A percentile compares a stretch with the other conserved stretches of the same genome.
Conservation (phyloP, 2,113 vertebrate species). For the Macrotis lagotis region DNA sequence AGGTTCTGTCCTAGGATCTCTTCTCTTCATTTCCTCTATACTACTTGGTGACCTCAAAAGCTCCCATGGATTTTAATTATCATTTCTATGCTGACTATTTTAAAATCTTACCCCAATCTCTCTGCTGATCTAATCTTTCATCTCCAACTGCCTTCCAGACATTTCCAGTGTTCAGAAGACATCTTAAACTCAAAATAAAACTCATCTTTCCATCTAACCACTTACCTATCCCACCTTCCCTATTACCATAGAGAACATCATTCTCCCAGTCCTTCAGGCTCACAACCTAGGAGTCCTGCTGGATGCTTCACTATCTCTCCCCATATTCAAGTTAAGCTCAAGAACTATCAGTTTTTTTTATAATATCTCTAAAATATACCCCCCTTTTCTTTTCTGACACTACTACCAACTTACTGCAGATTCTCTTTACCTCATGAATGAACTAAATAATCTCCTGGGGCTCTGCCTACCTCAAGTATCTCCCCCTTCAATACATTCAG, state of each 20-base stretch:
- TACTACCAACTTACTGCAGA: not conserved
- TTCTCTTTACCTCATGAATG: not conserved
- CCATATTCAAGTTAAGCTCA: no score
- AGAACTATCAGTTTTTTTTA: no score
- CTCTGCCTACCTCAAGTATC: not conserved
- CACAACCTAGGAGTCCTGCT: no score
- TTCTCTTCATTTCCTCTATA: not conserved
- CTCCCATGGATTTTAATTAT: not conserved
- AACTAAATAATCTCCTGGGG: not conserved
- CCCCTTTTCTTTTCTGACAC: not conserved
- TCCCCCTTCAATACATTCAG: not conserved
- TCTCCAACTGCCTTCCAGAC: no score
- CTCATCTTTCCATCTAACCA: no score
- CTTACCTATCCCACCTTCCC: no score
- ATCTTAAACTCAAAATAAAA: no score
- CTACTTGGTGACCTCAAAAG: not conserved
- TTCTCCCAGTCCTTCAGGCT: no score
- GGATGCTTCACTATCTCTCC: no score
- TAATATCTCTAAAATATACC: not conserved
- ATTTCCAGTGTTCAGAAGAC: no score
- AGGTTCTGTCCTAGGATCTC: not conserved
- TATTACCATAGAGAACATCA: no score
- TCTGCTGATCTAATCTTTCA: no score
- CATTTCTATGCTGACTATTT: not conserved
- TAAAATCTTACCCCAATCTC: not conserved